phyloP scores from a whole-genome alignment of 2,888 invertebrate genomes.

The Epiblema foenella region DNA sequence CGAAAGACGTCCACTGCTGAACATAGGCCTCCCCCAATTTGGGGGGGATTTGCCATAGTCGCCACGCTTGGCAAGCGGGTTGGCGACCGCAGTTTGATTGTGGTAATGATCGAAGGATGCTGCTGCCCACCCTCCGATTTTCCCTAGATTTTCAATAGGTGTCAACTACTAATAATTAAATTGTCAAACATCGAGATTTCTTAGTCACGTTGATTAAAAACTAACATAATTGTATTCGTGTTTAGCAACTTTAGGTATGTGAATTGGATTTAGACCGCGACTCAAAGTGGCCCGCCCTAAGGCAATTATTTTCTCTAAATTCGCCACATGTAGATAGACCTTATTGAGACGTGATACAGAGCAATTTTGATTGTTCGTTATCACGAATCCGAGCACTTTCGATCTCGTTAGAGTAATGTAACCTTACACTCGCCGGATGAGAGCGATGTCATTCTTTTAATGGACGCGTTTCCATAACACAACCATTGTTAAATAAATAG shows the following conservation, averaged over 20 bases:
- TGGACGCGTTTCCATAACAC: slow-evolving; percentile 26
- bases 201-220: too few relatives aligned
- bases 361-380: slow-evolving; percentile 41
- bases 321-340: slow-evolving; percentile 25
- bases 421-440: slow-evolving; percentile 45
- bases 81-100: too few relatives aligned
- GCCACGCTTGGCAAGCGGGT: too few relatives aligned
- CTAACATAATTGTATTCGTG: not conserved
- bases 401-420: slow-evolving; percentile 55
- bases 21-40: too few relatives aligned
- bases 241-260: not conserved
- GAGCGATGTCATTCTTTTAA: slow-evolving; percentile 40
- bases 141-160: too few relatives aligned
- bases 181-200: too few relatives aligned
- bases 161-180: too few relatives aligned
- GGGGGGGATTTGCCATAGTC: too few relatives aligned
- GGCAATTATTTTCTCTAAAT: slow-evolving; percentile 25
- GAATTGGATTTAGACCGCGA: not conserved
- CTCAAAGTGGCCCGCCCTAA: slow-evolving; percentile 23
- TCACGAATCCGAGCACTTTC: slow-evolving; percentile 54
- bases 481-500: too few relatives aligned
- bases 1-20: too few relatives aligned
- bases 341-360: slow-evolving; percentile 29
- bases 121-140: too few relatives aligned
- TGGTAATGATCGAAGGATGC: too few relatives aligned